A percentile compares a stretch with the other conserved stretches of the same genome.
Evolutionary conservation across 1,140 invertebrate genomes (phyloP).

Genomic region (Halesus radiatus): DNA sequence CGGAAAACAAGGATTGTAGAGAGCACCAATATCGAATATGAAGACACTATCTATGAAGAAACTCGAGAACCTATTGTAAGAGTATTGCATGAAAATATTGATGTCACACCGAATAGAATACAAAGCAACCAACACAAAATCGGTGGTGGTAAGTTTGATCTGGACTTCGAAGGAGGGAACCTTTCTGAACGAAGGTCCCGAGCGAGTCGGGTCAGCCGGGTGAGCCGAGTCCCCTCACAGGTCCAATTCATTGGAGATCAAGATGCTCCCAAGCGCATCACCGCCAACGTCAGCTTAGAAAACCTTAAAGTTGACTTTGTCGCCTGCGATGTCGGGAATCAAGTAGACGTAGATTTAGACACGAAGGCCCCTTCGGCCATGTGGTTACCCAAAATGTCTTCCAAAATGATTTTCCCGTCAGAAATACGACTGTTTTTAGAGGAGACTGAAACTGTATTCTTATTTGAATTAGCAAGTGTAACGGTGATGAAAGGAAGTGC

Average conservation of each 20-base stretch:
- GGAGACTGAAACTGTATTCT: slow-evolving; percentile 76
- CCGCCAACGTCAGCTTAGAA: neutral
- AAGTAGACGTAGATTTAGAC: neutral
- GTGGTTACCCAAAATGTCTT: slow-evolving; percentile 11
- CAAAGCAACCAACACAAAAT: neutral
- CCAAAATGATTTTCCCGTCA: slow-evolving; percentile 60
- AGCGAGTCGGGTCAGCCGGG: neutral
- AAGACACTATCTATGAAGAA: neutral
- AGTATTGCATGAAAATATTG: slow-evolving; percentile 14
- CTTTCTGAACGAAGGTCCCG: neutral
- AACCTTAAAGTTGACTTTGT: slow-evolving; percentile 7
- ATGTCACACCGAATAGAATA: slow-evolving; percentile 35
- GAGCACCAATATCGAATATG: neutral
- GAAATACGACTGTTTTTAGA: slow-evolving; percentile 74
- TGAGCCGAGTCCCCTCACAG: neutral
- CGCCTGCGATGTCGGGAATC: slow-evolving; percentile 7
- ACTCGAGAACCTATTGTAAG: neutral
- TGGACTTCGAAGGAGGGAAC: neutral
- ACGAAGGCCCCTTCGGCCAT: slow-evolving; percentile 3
- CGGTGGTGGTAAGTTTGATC: neutral
- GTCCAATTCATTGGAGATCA: neutral
- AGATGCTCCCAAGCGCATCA: neutral
- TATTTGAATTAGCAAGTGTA: slow-evolving; percentile 76
- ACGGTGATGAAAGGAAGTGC: slow-evolving; percentile 73
- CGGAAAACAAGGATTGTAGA: neutral